Percentiles rank a stretch among this genome's conserved stretches.
phyloP scores from a whole-genome alignment of 2,797 vertebrate species.

The Aselliscus stoliczkanus region DNA sequence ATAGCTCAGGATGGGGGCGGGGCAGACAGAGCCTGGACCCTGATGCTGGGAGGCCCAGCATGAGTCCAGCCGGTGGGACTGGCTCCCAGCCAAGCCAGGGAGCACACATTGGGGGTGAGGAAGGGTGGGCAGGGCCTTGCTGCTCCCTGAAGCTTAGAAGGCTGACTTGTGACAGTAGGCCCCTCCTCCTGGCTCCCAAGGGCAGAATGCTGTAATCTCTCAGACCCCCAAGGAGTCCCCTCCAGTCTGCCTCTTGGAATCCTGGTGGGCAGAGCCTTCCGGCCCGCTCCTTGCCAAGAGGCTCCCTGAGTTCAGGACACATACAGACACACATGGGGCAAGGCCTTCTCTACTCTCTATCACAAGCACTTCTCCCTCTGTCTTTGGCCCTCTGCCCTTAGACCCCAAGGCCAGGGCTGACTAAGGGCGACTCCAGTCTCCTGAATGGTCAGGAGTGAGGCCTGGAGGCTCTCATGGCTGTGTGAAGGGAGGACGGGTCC shows the following conservation, averaged over 20 bases:
- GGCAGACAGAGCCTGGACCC: neutral
- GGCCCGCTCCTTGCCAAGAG: neutral
- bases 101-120: fast-evolving
- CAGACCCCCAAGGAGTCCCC: neutral
- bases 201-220: neutral
- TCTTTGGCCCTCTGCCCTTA: neutral
- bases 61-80: neutral
- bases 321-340: neutral
- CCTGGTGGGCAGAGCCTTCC: neutral
- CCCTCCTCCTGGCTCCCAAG: neutral
- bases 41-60: neutral
- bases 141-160: neutral
- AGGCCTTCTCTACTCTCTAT: neutral
- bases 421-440: neutral
- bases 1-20: neutral
- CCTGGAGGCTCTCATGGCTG: neutral
- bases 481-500: neutral
- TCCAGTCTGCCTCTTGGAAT: neutral
- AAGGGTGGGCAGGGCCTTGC: neutral
- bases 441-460: neutral
- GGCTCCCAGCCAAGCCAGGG: neutral
- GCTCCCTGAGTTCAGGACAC: neutral
- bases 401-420: neutral
- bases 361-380: neutral
- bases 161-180: neutral